Evolutionary conservation across 2,797 vertebrate species (phyloP), one percentile per base, ranked within the genome.

Genomic region (Selene dorsalis): DNA sequence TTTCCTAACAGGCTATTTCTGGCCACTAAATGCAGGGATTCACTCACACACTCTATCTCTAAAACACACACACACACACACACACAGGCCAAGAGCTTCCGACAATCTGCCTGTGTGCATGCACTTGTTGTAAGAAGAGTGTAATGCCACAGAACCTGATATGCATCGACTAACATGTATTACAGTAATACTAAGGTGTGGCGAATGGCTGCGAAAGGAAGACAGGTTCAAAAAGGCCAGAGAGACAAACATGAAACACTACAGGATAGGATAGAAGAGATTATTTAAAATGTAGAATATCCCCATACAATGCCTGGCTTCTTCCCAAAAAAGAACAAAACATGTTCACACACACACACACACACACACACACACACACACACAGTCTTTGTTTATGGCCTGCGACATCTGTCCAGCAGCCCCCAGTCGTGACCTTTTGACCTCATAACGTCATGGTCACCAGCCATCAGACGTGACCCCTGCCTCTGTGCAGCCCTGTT

Each of bases 1-100:
- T 92, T 93, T 93, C 89, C 87, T 89, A 84, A 86, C 78, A 83
- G 75, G 61, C 86, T 93, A 89, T 92, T 92, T 74, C 85, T 89
- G 84, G 80, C 60, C 4, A 18, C 84, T 87, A 84, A 87, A 90
- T 84, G 82, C 85, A 88, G 60, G 83, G 74, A 84, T 78, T 79
- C 89, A 79, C 55, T 18, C 10, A 65, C 47, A 68, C 65, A 35
- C 60, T 48, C 60, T 20, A 41, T n/a, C 20, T 20, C 58, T 35
- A 45, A 59, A 58, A 50, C 32, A 28, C 28, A 69, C 69, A 53
- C 43, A 53, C 43, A 63, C 43, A 53, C 43, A 63, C 30, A 73
- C 2, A 69, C 66, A 52, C 32, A 56, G 60, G 68, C 18, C 52
- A 61, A 60, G 35, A 80, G 74, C 62, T 80, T 85, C 84, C 70